Evolutionary conservation across 1,140 invertebrate genomes (phyloP).

Genomic region (Chrysopa pallens): DNA sequence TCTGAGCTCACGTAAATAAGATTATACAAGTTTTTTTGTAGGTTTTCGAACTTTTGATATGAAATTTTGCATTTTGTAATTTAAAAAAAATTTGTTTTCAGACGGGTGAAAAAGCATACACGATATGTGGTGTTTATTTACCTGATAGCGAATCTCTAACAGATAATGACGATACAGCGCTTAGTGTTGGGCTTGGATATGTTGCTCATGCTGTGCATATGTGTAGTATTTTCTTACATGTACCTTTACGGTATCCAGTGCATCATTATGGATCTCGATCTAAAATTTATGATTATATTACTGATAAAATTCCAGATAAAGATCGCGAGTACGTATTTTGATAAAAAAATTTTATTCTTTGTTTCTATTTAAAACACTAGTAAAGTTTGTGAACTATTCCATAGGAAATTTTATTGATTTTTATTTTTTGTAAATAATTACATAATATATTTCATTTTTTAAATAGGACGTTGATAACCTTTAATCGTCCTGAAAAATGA

Average conservation of each 20-base stretch:
- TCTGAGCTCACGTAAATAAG: too few species aligned
- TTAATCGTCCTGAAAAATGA: too few species aligned
- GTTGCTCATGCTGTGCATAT: conserved; percentile 63
- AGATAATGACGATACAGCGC: conserved; percentile 40
- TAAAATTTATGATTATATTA: conserved; percentile 58
- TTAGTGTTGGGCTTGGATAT: conserved; percentile 63
- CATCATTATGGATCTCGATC: conserved; percentile 57
- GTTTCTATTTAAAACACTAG: too few species aligned
- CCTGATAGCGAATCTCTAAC: conserved; percentile 51
- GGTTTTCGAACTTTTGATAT: too few species aligned
- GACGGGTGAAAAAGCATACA: conserved; percentile 35
- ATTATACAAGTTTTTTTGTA: too few species aligned
- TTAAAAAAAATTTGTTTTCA: conserved; percentile 13
- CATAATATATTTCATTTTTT: too few species aligned
- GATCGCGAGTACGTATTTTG: conserved; percentile 48
- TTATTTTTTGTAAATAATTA: too few species aligned
- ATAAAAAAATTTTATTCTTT: neutral
- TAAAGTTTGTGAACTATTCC: too few species aligned
- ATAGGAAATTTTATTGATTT: too few species aligned
- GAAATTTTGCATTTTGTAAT: neutral
- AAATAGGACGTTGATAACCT: too few species aligned
- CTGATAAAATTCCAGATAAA: conserved; percentile 44
- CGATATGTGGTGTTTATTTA: conserved; percentile 51
- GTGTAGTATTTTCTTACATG: conserved; percentile 60
- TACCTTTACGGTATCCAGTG: conserved; percentile 64